Evolutionary conservation across 2,797 vertebrate species (phyloP).

Genomic region (Pangasius sanitwongsei): DNA sequence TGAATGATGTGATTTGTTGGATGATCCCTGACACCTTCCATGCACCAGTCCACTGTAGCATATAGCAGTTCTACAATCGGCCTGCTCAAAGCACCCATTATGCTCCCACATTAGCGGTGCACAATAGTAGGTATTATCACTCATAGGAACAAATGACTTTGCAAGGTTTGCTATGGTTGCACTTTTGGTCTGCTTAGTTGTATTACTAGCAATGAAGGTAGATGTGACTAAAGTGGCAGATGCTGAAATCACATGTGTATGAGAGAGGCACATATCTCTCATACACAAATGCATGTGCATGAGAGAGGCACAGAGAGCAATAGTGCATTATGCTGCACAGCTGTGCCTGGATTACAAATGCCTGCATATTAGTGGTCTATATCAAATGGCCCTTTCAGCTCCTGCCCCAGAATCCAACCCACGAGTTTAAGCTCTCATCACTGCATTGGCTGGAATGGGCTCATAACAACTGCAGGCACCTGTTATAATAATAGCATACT

Average conservation of each 20-base stretch:
- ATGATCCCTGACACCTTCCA: conserved; percentile 60
- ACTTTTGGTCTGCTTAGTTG: conserved; percentile 35
- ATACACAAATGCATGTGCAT: not conserved
- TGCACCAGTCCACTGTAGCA: conserved; percentile 52
- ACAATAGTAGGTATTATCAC: conserved; percentile 55
- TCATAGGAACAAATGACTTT: conserved; percentile 50
- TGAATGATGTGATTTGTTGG: conserved; percentile 71
- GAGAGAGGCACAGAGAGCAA: not conserved
- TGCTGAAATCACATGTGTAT: conserved; percentile 9
- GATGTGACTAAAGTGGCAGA: conserved; percentile 38
- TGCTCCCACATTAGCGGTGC: conserved; percentile 42
- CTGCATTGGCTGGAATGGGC: conserved; percentile 67
- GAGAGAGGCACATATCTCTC: conserved; percentile 1
- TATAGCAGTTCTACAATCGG: conserved; percentile 54
- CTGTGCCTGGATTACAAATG: conserved; percentile 48
- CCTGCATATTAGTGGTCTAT: conserved; percentile 47
- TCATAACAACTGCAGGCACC: conserved; percentile 74
- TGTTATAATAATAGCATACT: conserved; percentile 70
- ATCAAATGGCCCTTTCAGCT: conserved; percentile 40
- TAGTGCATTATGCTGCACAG: conserved; percentile 39
- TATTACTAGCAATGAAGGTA: conserved; percentile 21
- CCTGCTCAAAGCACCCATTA: conserved; percentile 56
- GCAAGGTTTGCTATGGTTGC: conserved; percentile 32
- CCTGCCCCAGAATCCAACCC: conserved; percentile 64
- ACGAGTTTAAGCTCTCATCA: conserved; percentile 64